Evolutionary conservation across 2,113 vertebrate genomes (phyloP), one percentile per base, ranked within the genome.

Genomic region (Enhydra lutris): DNA sequence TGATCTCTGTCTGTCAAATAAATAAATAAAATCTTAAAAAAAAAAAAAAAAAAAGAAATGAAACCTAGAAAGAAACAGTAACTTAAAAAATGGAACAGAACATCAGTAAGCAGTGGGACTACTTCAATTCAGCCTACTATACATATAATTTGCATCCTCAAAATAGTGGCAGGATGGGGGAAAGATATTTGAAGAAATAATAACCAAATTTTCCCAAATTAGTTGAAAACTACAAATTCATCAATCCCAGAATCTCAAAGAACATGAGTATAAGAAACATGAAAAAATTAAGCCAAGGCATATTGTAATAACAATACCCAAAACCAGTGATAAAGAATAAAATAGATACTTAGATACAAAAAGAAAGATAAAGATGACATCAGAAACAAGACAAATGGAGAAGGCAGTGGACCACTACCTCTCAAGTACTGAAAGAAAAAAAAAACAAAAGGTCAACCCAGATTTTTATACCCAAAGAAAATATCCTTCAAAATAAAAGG

Each of bases 121-220:
- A 85, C 20, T 93, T 95, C 52, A 67, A 12, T 52, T 14, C 57
- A 52, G n/a, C 10, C 63, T 86, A 63, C 42, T 34, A 61, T 15
- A 87, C 18, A 52, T 76, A 31, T 39, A 78, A 50, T 69, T 81
- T 34, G 42, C 87, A 67, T 63, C 3, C 20, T 47, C 18, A 78
- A 87, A 81, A 92, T 6, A 71, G 17, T 61, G 67, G 61, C n/a
- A 95, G 6, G 12, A 89, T 78, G 2, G 4, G 6, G 23, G 73
- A 36, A 79, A 89, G 34, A 85, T 24, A 93, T 85, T 67, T 90
- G 20, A 90, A 80, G 24, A 74, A 86, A 89, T 69, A 83, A 96
- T 90, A 47, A 74, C 21, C 36, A 47, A 82, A 97, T 17, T 92
- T 88, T 14, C 31, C 36, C 57, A 76, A 76, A 55, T 63, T 31